Evolutionary conservation across 1,140 invertebrate genomes (phyloP).

Genomic region (Plodia interpunctella): DNA sequence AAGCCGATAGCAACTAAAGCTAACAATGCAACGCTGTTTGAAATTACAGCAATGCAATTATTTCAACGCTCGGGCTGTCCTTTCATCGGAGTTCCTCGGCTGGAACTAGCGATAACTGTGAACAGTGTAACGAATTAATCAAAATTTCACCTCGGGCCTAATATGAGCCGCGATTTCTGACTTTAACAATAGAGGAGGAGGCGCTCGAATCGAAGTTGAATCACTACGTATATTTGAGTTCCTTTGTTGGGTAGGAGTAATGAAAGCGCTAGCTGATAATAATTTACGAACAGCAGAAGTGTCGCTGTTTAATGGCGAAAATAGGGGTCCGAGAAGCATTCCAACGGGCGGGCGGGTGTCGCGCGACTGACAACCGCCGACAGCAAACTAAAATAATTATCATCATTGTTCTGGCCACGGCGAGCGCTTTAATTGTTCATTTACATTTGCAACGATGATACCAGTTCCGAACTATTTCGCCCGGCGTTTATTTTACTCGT

Average conservation of each 20-base stretch:
- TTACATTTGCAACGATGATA: constrained; percentile 76
- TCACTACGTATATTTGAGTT: constrained; percentile 66
- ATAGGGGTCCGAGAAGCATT: constrained; percentile 71
- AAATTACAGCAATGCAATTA: constrained; percentile 32
- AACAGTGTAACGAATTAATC: constrained; percentile 71
- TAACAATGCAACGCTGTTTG: constrained; percentile 17
- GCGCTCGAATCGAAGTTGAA: constrained; percentile 65
- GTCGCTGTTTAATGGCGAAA: constrained; percentile 72
- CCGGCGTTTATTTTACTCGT: constrained; percentile 64
- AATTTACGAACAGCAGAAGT: constrained; percentile 76
- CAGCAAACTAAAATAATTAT: constrained; percentile 77
- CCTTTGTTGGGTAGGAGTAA: constrained; percentile 72
- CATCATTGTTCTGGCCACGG: constrained; percentile 72
- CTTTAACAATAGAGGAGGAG: constrained; percentile 62
- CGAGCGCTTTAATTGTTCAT: constrained; percentile 76
- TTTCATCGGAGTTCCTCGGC: constrained; percentile 51
- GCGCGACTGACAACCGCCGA: constrained; percentile 61
- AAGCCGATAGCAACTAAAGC: constrained; percentile 2
- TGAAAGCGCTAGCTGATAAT: constrained; percentile 74
- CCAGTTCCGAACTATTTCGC: constrained; percentile 72
- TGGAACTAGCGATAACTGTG: constrained; percentile 47
- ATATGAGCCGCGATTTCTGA: constrained; percentile 65
- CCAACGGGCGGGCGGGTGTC: constrained; percentile 47
- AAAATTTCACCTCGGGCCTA: constrained; percentile 70
- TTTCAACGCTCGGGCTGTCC: constrained; percentile 37